Conservation (phyloP, 2,888 invertebrate species). For the Epinotia bilunana region DNA sequence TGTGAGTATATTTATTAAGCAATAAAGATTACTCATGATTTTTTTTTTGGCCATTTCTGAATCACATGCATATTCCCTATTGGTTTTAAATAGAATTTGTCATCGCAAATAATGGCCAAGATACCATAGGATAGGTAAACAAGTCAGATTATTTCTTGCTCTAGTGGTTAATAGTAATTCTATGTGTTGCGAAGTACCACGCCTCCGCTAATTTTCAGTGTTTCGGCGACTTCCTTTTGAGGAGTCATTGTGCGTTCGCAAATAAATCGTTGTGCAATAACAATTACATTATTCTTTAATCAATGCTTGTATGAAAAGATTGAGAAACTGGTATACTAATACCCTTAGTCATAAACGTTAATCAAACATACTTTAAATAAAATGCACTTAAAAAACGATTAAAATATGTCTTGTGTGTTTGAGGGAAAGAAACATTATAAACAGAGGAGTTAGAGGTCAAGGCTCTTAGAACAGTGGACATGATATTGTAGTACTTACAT, state of each 20-base stretch:
- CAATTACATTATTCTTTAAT: not conserved
- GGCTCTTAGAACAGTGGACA: not conserved
- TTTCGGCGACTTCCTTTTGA: conserved; percentile 32
- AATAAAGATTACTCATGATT: too few species aligned
- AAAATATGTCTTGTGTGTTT: too few species aligned
- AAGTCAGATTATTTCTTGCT: not conserved
- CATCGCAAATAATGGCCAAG: not conserved
- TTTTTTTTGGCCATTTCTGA: too few species aligned
- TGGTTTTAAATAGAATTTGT: too few species aligned
- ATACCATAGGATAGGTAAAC: not conserved
- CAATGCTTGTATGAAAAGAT: not conserved
- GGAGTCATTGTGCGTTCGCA: conserved; percentile 28
- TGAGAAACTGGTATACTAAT: not conserved
- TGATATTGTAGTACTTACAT: not conserved
- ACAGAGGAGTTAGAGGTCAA: too few species aligned
- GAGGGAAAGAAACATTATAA: too few species aligned
- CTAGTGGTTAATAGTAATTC: conserved; percentile 20
- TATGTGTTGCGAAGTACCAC: conserved; percentile 28
- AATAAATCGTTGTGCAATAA: conserved; percentile 13
- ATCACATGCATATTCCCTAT: too few species aligned
- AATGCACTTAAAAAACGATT: too few species aligned
- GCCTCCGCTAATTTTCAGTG: conserved; percentile 35
- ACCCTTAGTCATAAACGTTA: too few species aligned
- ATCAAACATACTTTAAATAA: too few species aligned
- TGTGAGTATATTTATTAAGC: too few species aligned